Conservation (phyloP, 1,140 invertebrate species). For the Neotoxoptera formosana region DNA sequence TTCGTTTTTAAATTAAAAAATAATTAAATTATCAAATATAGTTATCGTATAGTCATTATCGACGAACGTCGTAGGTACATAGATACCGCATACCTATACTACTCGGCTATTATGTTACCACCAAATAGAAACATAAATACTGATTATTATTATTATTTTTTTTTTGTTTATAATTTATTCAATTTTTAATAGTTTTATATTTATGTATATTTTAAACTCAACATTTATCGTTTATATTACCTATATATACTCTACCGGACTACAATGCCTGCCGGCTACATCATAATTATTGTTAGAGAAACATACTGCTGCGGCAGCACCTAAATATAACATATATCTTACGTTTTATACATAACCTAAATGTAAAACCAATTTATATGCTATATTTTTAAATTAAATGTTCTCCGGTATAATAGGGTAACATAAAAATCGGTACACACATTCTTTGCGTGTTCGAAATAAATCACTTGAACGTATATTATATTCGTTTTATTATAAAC, state of each 20-base stretch:
- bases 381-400: conserved; percentile 9
- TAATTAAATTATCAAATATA: neutral
- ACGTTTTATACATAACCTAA: neutral
- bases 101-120: neutral
- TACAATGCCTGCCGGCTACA: neutral
- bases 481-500: neutral
- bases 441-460: neutral
- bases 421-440: neutral
- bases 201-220: conserved; percentile 5
- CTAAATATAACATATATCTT: neutral
- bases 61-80: neutral
- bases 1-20: neutral
- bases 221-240: conserved; percentile 17
- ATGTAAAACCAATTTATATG: conserved; percentile 12
- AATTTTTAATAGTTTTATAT: conserved; percentile 20
- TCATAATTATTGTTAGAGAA: conserved; percentile 9
- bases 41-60: neutral
- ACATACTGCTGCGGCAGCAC: neutral
- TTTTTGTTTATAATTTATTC: conserved; percentile 17
- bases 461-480: neutral
- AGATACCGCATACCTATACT: too few relatives aligned
- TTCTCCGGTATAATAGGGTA: neutral
- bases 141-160: too few relatives aligned
- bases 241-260: neutral
- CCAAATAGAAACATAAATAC: conserved; percentile 5